phyloP scores from a whole-genome alignment of 2,113 vertebrate species.

The Murina feae region DNA sequence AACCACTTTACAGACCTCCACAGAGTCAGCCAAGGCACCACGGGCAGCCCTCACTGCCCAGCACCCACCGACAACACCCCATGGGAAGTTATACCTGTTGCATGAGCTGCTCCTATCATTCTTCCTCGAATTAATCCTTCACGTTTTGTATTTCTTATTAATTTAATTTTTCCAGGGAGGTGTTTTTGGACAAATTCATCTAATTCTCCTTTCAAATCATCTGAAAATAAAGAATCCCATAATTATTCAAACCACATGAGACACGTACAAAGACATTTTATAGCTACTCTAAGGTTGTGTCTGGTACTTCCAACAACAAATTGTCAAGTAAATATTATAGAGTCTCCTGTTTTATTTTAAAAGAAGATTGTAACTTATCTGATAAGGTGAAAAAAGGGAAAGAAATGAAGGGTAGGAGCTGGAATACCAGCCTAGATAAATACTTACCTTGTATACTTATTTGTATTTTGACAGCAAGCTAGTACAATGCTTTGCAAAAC shows the following conservation, averaged over 20 bases:
- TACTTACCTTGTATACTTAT: fast-evolving
- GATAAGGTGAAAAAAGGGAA: not conserved
- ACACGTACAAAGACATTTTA: not conserved
- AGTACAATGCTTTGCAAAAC: not conserved
- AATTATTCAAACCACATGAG: not conserved
- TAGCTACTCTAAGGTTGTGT: not conserved
- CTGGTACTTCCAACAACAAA: not conserved
- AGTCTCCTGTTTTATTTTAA: not conserved
- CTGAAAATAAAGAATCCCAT: conserved; percentile 76
- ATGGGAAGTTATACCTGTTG: conserved; percentile 81
- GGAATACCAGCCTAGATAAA: not conserved
- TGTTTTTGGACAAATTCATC: conserved; percentile 84
- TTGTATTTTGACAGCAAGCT: not conserved
- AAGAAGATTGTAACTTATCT: not conserved
- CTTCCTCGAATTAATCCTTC: conserved; percentile 96
- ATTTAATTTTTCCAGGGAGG: conserved; percentile 84
- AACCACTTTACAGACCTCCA: no score
- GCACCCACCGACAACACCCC: no score
- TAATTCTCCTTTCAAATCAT: conserved; percentile 91
- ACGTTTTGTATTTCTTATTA: conserved; percentile 91
- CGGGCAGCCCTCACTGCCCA: not conserved
- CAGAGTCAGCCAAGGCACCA: not conserved
- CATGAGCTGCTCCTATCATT: conserved; percentile 95
- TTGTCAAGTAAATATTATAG: not conserved
- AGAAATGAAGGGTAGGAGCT: not conserved